Conservation (phyloP, 2,888 invertebrate genomes). For the Leucoma salicis region DNA sequence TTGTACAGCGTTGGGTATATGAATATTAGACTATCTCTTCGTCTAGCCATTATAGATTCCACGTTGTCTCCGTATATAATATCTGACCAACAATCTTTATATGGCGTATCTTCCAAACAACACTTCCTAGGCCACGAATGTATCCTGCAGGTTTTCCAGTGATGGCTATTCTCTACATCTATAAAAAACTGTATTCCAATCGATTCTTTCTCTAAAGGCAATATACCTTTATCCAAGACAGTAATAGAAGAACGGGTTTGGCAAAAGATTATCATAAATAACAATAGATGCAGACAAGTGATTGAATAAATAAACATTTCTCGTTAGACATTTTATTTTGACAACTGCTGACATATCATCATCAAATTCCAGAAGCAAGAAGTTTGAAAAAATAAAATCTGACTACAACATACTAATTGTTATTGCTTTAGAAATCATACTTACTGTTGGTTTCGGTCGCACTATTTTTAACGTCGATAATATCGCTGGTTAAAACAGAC, state of each 20-base stretch:
- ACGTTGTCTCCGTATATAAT: slow-evolving; percentile 36
- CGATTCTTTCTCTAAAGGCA: slow-evolving; percentile 50
- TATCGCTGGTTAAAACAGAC: too few species aligned
- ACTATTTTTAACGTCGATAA: too few species aligned
- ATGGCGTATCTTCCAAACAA: slow-evolving; percentile 43
- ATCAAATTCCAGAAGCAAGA: not conserved
- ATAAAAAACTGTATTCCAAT: slow-evolving; percentile 60
- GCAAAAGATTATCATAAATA: slow-evolving; percentile 21
- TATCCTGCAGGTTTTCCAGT: slow-evolving; percentile 38
- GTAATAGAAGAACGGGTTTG: slow-evolving; percentile 33
- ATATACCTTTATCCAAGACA: slow-evolving; percentile 57
- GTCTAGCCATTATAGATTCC: slow-evolving; percentile 41
- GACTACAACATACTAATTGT: too few species aligned
- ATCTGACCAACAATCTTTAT: slow-evolving; percentile 45
- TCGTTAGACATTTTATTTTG: slow-evolving; percentile 27
- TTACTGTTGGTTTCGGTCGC: too few species aligned
- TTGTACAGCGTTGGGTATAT: slow-evolving; percentile 52
- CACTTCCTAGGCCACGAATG: slow-evolving; percentile 45
- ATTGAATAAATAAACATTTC: slow-evolving; percentile 31
- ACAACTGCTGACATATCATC: slow-evolving; percentile 1
- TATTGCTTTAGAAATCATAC: too few species aligned
- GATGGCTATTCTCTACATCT: slow-evolving; percentile 52
- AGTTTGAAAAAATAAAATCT: not conserved
- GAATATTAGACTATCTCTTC: slow-evolving; percentile 45
- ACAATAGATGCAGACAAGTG: slow-evolving; percentile 24